Base-by-base conservation (phyloP, 1,140 invertebrate genomes). In the Fragariocoptes setiger region DNA sequence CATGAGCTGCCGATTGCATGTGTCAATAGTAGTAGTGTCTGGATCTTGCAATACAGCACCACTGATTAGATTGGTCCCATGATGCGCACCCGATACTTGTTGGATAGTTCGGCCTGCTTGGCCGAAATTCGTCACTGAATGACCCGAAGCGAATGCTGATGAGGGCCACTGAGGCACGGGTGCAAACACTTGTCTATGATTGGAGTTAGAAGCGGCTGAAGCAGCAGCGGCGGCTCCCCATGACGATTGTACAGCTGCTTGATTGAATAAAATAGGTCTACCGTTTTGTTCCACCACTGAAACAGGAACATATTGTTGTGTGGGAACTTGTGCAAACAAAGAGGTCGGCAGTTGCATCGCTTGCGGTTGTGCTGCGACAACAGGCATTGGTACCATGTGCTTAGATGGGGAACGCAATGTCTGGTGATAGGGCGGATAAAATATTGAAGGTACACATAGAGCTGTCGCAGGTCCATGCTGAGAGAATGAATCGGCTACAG, bases 241-340 rank as follows among this genome's bases (percentile, higher is more conserved):
- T n/a, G n/a, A n/a, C n/a, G n/a, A n/a, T n/a, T n/a, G n/a, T n/a
- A 37, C 36, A 21, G 17, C 31, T 4, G 40, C 22, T 41, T 49
- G 42, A 38, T 60, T 55, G 35, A 62, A 53, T 37, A 65, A 49
- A 53, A 65, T 62, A 43, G 60, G 62, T 37, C 62, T 48, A 22
- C 55, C 59, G 39, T 56, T 52, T 43, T 60, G 59, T 57, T 82
- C 77, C 21, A 82, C 73, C 66, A 80, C 76, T n/a, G 76, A 79
- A 3, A 80, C 76, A n/a, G 76, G 76, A 12, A 74, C 75, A 56
- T 80, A 79, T 48, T 80, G 76, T 52, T 78, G 75, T n/a, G 38
- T 14, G 38, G 46, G 43, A 46, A 61, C 55, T 51, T 60, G 58
- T 35, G 59, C 57, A 14, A 62, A 55, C 12, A 62, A 47, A 44